Evolutionary conservation across 1,140 invertebrate genomes (phyloP), one percentile per base, ranked within the genome.

Genomic region (Magallana angulata): DNA sequence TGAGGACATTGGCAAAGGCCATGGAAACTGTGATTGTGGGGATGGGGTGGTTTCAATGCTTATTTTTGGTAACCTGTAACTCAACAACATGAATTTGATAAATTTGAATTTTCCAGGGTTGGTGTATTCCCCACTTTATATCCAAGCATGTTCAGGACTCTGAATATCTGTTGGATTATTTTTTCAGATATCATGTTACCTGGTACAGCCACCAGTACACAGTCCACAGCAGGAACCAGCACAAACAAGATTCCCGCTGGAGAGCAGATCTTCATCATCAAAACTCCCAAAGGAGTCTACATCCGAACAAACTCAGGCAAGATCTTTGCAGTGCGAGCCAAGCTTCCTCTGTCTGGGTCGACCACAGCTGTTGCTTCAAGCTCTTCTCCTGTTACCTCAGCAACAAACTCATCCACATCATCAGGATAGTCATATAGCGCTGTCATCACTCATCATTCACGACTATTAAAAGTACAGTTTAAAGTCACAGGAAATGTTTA

Each of bases 221-320:
- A 97, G 97, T 90, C 94, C 82, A 90, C 97, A 96, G 88, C 80
- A 9, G 57, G 81, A 24, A 30, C 97, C 97, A 91, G 95, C 94
- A 81, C 98, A 98, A 92, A 92, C 76, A 92, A 91, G 62, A 95
- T 99, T 18, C 98, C 98, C 93, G 97, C 98, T 7, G 98, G 98
- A 0, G 98, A 99, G 94, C 96, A 98, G 90, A 98, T 99, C 0
- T 97, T 98, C 96, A 97, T 99, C 4, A 96, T 99, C 1, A 98
- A 98, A 93, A 98, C 98, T 18, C 97, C 98, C 0, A 98, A 98
- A 95, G 98, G 98, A 58, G 98, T 99, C 87, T 99, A 99, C 94
- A 98, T 99, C 96, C 97, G 98, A 90, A 95, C 98, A 36, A 97
- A 98, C 93, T 98, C 98, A 92, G 98, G 98, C n/a, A 98, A 98